A percentile compares a stretch with the other conserved stretches of the same genome.
Conservation (phyloP, 2,797 vertebrate genomes). For the Columba guinea region DNA sequence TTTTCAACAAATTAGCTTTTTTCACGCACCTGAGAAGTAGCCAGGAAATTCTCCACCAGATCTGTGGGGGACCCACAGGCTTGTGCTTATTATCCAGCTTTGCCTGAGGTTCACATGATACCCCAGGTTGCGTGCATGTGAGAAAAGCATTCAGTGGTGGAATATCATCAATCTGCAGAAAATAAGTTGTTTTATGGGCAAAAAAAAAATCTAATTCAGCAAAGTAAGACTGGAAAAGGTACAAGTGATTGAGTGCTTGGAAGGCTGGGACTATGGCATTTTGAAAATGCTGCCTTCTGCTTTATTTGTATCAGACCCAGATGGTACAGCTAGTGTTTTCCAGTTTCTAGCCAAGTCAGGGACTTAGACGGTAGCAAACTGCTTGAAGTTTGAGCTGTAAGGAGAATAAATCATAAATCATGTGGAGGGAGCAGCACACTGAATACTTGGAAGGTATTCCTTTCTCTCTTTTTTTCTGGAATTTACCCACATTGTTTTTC, state of each 20-base stretch:
- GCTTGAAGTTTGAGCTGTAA: not conserved
- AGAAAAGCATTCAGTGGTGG: not conserved
- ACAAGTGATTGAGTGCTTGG: not conserved
- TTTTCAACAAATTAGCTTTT: not conserved
- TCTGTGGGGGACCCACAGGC: not conserved
- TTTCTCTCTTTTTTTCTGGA: not conserved
- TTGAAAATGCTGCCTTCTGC: slow-evolving; percentile 1
- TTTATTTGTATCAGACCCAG: not conserved
- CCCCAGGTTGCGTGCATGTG: not conserved
- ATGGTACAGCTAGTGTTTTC: not conserved
- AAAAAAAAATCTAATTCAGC: not conserved
- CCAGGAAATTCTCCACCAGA: not conserved
- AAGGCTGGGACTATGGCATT: not conserved
- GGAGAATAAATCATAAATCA: not conserved
- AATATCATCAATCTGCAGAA: not conserved
- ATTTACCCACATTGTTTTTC: not conserved
- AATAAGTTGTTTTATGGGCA: not conserved
- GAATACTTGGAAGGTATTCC: not conserved
- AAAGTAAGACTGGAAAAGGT: not conserved
- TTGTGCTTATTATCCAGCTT: not conserved
- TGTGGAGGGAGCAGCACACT: not conserved
- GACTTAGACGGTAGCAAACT: not conserved
- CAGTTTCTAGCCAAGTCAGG: not conserved
- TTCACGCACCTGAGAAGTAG: not conserved
- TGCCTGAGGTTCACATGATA: not conserved